Percentiles rank a stretch among this genome's conserved stretches.
phyloP scores from a whole-genome alignment of 2,888 invertebrate species.

The Pachycephus smyrnensis region DNA sequence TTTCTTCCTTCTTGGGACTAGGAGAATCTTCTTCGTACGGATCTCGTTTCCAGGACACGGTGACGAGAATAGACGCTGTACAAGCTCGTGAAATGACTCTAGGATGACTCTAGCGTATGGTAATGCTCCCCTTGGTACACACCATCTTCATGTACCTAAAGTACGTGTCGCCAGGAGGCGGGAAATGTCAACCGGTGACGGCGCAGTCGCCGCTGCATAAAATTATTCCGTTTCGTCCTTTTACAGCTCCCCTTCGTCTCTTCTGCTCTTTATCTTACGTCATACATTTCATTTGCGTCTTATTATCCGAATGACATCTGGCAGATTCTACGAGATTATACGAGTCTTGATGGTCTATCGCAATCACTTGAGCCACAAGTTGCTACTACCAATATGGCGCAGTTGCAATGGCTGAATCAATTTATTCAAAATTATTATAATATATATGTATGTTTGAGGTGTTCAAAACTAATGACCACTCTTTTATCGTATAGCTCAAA shows the following conservation, averaged over 20 bases:
- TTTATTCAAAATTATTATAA: background rate
- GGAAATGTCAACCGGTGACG: constrained; percentile 39
- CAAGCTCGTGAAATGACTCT: constrained; percentile 10
- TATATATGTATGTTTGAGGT: background rate
- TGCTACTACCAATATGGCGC: background rate
- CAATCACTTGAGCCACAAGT: background rate
- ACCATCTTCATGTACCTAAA: constrained; percentile 27
- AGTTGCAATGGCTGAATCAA: background rate
- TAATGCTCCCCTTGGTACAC: constrained; percentile 31
- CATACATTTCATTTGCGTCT: background rate
- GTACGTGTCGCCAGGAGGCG: constrained; percentile 21
- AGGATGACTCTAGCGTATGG: constrained; percentile 28
- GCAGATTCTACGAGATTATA: background rate
- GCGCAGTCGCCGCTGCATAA: constrained; percentile 31
- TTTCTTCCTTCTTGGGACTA: background rate
- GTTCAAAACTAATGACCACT: background rate
- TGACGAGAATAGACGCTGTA: background rate
- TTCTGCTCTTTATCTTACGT: background rate
- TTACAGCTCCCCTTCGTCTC: background rate
- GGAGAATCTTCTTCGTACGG: background rate
- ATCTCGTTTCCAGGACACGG: background rate
- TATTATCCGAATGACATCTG: background rate
- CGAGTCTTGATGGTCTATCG: background rate
- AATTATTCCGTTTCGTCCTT: constrained; percentile 11
- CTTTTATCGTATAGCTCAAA: background rate